Evolutionary conservation across 2,797 vertebrate species (phyloP).

Genomic region (Macroramphosus scolopax): DNA sequence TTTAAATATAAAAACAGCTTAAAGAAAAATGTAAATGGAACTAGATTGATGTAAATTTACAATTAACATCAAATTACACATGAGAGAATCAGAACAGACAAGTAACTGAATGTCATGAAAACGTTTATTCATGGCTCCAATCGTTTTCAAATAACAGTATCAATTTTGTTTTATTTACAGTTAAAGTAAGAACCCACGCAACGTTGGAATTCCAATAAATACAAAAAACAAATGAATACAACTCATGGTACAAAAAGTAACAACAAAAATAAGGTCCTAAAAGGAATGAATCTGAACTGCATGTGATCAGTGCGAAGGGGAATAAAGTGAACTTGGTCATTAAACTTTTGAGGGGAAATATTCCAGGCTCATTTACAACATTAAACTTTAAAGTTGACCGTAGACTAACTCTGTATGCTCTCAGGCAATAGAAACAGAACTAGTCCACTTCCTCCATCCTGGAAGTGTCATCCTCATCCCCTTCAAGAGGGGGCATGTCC

Average conservation of each 20-base stretch:
- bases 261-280: conserved; percentile 21
- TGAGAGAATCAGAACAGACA: not conserved
- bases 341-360: conserved; percentile 3
- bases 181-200: conserved; percentile 43
- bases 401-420: conserved; percentile 27
- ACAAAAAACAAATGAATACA: conserved; percentile 59
- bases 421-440: conserved; percentile 12
- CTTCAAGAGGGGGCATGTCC: conserved; percentile 94
- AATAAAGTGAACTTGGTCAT: conserved; percentile 18
- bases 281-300: conserved; percentile 41
- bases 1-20: too few species aligned
- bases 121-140: conserved; percentile 61
- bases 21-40: too few species aligned
- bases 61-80: too few species aligned
- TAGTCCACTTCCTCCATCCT: conserved; percentile 97
- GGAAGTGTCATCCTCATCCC: conserved; percentile 90
- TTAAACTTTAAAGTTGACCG: conserved; percentile 45
- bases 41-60: too few species aligned
- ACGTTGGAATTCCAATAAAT: conserved; percentile 72
- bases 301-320: conserved; percentile 7
- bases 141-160: conserved; percentile 50
- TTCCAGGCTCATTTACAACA: conserved; percentile 55
- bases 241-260: conserved; percentile 52
- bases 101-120: conserved; percentile 30
- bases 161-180: conserved; percentile 62